Conservation (phyloP, 2,797 vertebrate genomes). For the Urophycis tenuis region DNA sequence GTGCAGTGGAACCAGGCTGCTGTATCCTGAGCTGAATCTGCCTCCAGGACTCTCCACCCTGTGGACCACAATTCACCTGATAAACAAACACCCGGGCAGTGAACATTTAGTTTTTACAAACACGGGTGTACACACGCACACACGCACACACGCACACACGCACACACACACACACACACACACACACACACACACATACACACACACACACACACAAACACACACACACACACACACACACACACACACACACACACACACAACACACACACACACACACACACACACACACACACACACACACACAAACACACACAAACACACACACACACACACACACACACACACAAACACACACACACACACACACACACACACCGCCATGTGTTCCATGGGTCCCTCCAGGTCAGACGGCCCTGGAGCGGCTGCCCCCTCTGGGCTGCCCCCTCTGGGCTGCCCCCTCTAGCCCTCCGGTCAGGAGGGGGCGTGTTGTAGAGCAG, state of each 20-base stretch:
- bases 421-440: background rate
- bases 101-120: constrained; percentile 20
- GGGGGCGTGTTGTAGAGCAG: too few species aligned
- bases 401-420: background rate
- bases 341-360: background rate
- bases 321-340: too few species aligned
- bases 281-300: background rate
- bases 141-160: constrained; percentile 3
- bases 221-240: constrained; percentile 9
- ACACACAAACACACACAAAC: too few species aligned
- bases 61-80: constrained; percentile 37
- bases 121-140: constrained; percentile 6
- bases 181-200: constrained; percentile 3
- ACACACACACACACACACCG: background rate
- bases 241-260: background rate
- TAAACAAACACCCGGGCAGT: constrained; percentile 24
- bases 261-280: background rate
- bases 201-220: constrained; percentile 6
- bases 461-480: too few species aligned
- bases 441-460: too few species aligned
- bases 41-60: constrained; percentile 7
- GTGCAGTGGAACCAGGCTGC: background rate
- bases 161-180: constrained; percentile 14
- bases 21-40: background rate
- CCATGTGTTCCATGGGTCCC: constrained; percentile 11